Evolutionary conservation across 92 coral and sea anemone genomes (phyloP).

Genomic region (Porites rus): DNA sequence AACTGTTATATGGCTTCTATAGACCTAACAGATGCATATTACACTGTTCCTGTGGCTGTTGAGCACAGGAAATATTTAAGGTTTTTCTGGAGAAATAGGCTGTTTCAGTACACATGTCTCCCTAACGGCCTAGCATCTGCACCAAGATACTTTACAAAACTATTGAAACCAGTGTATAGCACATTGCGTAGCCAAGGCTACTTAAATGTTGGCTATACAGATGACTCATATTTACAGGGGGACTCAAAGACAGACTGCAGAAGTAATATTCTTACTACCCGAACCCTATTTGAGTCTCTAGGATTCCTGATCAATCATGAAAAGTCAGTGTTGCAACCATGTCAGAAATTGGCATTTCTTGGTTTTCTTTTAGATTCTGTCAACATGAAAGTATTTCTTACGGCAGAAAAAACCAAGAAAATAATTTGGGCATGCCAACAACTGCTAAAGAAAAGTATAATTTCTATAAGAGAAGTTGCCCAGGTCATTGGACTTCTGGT

Average conservation of each 20-base stretch:
- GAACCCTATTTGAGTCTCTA: slow-evolving; percentile 34
- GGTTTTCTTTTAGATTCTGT: slow-evolving; percentile 46
- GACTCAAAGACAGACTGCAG: slow-evolving; percentile 43
- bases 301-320: slow-evolving; percentile 28
- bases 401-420: slow-evolving; percentile 38
- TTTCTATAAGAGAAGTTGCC: slow-evolving; percentile 41
- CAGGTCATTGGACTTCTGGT: slow-evolving; percentile 53
- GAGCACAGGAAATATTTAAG: slow-evolving; percentile 57
- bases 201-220: slow-evolving; percentile 55
- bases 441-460: slow-evolving; percentile 14
- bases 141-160: slow-evolving; percentile 50
- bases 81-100: slow-evolving; percentile 46
- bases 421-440: slow-evolving; percentile 35
- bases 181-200: slow-evolving; percentile 61
- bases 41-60: slow-evolving; percentile 47
- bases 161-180: slow-evolving; percentile 58
- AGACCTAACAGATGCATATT: slow-evolving; percentile 54
- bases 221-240: slow-evolving; percentile 66
- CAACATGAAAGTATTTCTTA: slow-evolving; percentile 44
- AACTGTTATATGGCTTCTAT: slow-evolving; percentile 53
- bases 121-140: slow-evolving; percentile 62
- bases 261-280: slow-evolving; percentile 37
- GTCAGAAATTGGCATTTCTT: slow-evolving; percentile 34
- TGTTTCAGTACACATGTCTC: slow-evolving; percentile 44
- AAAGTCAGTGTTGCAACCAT: slow-evolving; percentile 49